Conservation (phyloP, 2,797 vertebrate species). For the Acanthurus lineatus region DNA sequence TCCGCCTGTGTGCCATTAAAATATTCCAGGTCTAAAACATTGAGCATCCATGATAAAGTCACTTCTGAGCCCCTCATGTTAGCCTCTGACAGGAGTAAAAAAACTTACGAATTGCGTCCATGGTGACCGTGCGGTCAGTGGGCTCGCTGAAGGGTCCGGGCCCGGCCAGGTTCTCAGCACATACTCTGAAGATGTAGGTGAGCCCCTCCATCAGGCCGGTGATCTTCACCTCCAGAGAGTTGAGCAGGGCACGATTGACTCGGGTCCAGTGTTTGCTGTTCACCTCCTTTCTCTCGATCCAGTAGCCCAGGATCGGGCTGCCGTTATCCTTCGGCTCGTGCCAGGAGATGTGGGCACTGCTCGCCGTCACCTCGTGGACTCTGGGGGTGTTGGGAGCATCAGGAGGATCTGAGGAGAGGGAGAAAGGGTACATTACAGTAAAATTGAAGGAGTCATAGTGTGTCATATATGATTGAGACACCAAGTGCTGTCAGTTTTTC, state of each 20-base stretch:
- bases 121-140: constrained; percentile 91
- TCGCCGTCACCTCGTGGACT: constrained; percentile 92
- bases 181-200: constrained; percentile 97
- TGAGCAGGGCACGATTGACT: constrained; percentile 92
- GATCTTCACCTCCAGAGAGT: constrained; percentile 89
- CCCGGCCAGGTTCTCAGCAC: constrained; percentile 97
- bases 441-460: background rate
- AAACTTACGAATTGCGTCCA: constrained; percentile 95
- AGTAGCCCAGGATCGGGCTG: constrained; percentile 97
- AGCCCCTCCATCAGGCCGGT: constrained; percentile 95
- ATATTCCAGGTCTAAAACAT: no score
- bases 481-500: background rate
- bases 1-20: no score
- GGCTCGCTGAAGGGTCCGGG: constrained; percentile 97
- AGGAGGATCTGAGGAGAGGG: constrained; percentile 88
- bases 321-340: constrained; percentile 99
- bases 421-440: background rate
- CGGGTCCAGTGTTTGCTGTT: constrained; percentile 98
- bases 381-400: constrained; percentile 96
- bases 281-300: constrained; percentile 98
- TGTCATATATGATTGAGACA: background rate
- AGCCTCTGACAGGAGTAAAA: background rate
- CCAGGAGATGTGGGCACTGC: constrained; percentile 93
- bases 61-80: no score
- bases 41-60: no score